Evolutionary conservation across 2,888 invertebrate genomes (phyloP), one percentile per base, ranked within the genome.

Genomic region (Scaptomyza polygonia): DNA sequence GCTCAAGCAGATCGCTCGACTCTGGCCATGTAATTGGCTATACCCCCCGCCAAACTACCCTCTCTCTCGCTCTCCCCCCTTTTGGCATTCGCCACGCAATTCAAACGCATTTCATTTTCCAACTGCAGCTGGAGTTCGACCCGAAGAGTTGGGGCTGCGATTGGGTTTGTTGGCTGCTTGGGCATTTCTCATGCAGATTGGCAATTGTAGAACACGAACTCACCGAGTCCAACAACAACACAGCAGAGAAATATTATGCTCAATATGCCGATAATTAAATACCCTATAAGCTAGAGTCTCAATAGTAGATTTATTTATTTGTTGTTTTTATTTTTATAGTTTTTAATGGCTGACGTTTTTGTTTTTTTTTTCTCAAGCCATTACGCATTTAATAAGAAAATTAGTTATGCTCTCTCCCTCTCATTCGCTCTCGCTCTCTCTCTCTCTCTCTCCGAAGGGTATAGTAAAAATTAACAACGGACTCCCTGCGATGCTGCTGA

Each of bases 161-260:
- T 27, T 12, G 51, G 29, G 8, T 14, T 44, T 25, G 30, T 25
- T 40, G 3, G 62, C 7, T 32, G 53, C 25, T 27, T 34, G 36
- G 14, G 45, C 14, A 32, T 29, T 51, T 39, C 77, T 51, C 72
- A 80, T 81, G 78, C 78, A 78, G 77, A 80, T 77, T 77, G 79
- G 47, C 77, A 77, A 77, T 77, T 77, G 64, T 72, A 71, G 62
- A 75, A 76, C 79, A 76, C 71, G 79, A 76, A 66, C 75, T 56
- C 32, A 25, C 62, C 40, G 32, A 27, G 40, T 56, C 40, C 40
- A 27, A 16, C 18, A 29, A 21, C 7, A 53, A 59, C 11, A 42
- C n/a, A 29, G 36, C 29, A 44, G 45, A 5, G 40, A 40, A 36
- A 7, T 9, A 7, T 44, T 2, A 2, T 4, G 11, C 27, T 14